Percentiles rank a stretch among this genome's conserved stretches.
These are phyloP conservation scores for Trachymyrmex cornetzi DNA, from an alignment of 1,140 invertebrate species.

Conservation along the genomic window DNA sequence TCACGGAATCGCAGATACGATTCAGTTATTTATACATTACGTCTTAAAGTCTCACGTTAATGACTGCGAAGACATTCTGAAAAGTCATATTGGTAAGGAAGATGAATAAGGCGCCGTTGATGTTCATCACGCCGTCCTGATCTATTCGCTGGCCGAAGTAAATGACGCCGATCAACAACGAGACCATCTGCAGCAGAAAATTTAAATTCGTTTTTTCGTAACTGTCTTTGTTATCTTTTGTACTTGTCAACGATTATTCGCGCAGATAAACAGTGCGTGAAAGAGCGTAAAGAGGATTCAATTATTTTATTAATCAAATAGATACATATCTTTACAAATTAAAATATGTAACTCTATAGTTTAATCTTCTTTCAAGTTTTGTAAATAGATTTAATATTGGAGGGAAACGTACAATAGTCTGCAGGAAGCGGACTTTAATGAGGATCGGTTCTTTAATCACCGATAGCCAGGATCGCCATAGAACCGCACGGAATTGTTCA, in stretches of 20 bases:
- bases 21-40: conserved; percentile 65
- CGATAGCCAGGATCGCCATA: conserved; percentile 96
- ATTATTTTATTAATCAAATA: not conserved
- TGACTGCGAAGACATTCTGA: conserved; percentile 95
- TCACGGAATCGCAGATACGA: not conserved
- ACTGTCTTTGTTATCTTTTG: not conserved
- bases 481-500: conserved; percentile 94
- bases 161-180: conserved; percentile 94
- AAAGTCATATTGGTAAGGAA: conserved; percentile 98
- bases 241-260: not conserved
- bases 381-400: not conserved
- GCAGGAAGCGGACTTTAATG: conserved; percentile 95
- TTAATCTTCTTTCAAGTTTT: not conserved
- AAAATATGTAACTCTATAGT: not conserved
- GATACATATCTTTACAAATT: not conserved
- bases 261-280: too few species aligned
- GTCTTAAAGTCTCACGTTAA: conserved; percentile 90
- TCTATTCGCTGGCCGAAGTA: conserved; percentile 95
- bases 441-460: conserved; percentile 96
- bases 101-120: conserved; percentile 98
- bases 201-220: not conserved
- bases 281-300: not conserved
- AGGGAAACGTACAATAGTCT: conserved; percentile 92
- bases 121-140: conserved; percentile 97
- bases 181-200: conserved; percentile 91